These are phyloP conservation scores for Gryllus longicercus DNA, from an alignment of 2,888 invertebrate genomes.

Conservation along the genomic window DNA sequence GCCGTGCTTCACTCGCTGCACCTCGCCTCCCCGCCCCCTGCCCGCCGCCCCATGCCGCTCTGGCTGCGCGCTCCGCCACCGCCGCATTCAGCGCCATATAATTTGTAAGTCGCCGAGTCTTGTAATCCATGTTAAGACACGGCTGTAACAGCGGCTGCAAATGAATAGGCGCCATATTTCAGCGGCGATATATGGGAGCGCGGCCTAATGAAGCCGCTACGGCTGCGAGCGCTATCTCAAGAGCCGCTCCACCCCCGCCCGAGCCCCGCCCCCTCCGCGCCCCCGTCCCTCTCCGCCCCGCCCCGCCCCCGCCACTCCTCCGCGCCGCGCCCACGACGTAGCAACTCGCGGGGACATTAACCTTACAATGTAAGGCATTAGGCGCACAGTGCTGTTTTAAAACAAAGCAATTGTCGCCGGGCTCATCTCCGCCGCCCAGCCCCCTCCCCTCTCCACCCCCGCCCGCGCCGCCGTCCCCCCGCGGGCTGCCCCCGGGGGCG, in stretches of 20 bases:
- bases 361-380: conserved; percentile 36
- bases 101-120: conserved; percentile 38
- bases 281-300: background rate
- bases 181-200: conserved; percentile 33
- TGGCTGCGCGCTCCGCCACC: background rate
- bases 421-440: background rate
- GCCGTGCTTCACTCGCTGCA: background rate
- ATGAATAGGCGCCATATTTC: conserved; percentile 38
- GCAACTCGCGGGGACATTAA: conserved; percentile 32
- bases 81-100: conserved; percentile 30
- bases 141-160: conserved; percentile 37
- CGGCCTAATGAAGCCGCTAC: conserved; percentile 8
- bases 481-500: background rate
- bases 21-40: background rate
- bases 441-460: background rate
- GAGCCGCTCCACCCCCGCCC: conserved; percentile 23
- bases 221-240: conserved; percentile 17
- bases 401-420: conserved; percentile 22
- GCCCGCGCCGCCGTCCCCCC: no score
- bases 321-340: conserved; percentile 3
- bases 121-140: conserved; percentile 37
- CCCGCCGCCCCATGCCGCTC: background rate
- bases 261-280: background rate
- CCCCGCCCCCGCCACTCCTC: conserved; percentile 18
- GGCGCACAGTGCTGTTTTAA: conserved; percentile 33